phyloP scores from a whole-genome alignment of 2,888 invertebrate species.

The Hemistola chrysoprasaria region DNA sequence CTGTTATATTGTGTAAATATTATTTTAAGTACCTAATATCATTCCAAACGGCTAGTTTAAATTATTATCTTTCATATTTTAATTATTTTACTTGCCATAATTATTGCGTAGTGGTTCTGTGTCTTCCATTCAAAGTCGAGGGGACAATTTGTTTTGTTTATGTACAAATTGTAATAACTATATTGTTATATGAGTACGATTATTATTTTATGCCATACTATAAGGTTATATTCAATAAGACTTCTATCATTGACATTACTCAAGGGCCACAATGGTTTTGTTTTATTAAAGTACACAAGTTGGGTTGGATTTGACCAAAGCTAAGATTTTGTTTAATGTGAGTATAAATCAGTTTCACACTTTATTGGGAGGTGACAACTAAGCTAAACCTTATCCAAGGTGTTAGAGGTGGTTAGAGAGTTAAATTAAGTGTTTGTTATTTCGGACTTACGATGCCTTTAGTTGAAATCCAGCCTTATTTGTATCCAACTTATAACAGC shows the following conservation, averaged over 20 bases:
- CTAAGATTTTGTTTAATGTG: too few relatives aligned
- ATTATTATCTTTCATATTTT: constrained; percentile 73
- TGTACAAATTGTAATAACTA: constrained; percentile 64
- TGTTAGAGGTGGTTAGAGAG: too few relatives aligned
- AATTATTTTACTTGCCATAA: constrained; percentile 75
- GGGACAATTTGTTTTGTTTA: constrained; percentile 70
- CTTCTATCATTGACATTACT: constrained; percentile 3
- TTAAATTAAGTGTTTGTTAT: too few relatives aligned
- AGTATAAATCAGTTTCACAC: too few relatives aligned
- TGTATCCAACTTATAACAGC: too few relatives aligned
- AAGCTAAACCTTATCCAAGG: too few relatives aligned
- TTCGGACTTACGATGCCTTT: too few relatives aligned
- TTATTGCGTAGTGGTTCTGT: constrained; percentile 59
- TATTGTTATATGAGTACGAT: constrained; percentile 57
- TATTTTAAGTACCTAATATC: constrained; percentile 59
- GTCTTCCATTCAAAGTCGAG: constrained; percentile 70
- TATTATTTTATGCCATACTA: constrained; percentile 45
- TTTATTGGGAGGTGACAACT: too few relatives aligned
- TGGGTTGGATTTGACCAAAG: too few relatives aligned
- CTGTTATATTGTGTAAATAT: constrained; percentile 76
- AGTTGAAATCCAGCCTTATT: too few relatives aligned
- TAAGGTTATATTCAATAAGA: constrained; percentile 33
- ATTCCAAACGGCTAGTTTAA: constrained; percentile 77
- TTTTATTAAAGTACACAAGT: too few relatives aligned
- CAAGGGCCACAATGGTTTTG: too few relatives aligned